A percentile compares a stretch with the other conserved stretches of the same genome.
Evolutionary conservation across 2,888 invertebrate genomes (phyloP).

Genomic region (Chrysomela aeneicollis): DNA sequence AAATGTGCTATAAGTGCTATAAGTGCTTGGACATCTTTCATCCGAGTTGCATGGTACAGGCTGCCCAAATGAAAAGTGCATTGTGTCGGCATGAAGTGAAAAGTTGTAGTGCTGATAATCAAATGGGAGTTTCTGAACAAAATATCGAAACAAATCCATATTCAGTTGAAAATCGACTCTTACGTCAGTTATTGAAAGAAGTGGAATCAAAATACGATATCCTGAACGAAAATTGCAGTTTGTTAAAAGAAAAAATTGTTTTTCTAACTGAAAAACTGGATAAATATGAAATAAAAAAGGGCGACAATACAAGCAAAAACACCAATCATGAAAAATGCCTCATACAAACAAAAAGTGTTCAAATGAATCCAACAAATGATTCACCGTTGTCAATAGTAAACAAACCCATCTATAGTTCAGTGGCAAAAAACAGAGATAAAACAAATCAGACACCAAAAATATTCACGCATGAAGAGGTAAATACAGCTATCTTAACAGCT

Average conservation of each 20-base stretch:
- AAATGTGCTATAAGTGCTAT: too few species aligned
- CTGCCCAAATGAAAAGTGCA: background rate
- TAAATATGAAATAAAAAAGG: background rate
- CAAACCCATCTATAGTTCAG: too few species aligned
- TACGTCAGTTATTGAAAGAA: background rate
- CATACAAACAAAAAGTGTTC: constrained; percentile 9
- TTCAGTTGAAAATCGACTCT: background rate
- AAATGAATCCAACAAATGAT: too few species aligned
- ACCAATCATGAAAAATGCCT: background rate
- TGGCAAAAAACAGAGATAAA: too few species aligned
- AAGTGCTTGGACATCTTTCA: background rate
- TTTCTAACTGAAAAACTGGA: background rate
- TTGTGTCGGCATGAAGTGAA: background rate
- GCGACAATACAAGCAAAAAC: background rate
- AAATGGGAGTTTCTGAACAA: background rate
- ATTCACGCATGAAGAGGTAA: too few species aligned
- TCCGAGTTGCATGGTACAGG: constrained; percentile 1
- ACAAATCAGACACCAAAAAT: too few species aligned
- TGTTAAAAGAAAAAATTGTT: background rate
- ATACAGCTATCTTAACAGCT: too few species aligned
- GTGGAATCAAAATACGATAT: background rate
- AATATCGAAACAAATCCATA: background rate
- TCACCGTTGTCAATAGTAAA: too few species aligned
- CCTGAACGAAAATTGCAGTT: background rate
- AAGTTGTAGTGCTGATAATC: background rate